A percentile compares a stretch with the other conserved stretches of the same genome.
Evolutionary conservation across 2,797 vertebrate species (phyloP).

Genomic region (Bryconaethiops microstoma): DNA sequence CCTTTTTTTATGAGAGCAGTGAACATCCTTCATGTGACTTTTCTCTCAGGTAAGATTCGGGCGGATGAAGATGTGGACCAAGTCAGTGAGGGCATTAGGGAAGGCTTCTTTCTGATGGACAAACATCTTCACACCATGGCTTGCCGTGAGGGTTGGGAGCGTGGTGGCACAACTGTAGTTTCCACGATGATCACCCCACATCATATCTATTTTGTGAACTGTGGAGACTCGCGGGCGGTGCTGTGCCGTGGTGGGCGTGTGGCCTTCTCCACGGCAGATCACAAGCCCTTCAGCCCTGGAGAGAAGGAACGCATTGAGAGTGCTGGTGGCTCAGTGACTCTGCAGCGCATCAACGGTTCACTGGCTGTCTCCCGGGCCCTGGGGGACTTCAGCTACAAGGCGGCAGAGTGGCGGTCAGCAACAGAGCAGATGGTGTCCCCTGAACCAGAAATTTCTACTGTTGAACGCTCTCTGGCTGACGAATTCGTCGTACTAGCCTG

Average conservation of each 20-base stretch:
- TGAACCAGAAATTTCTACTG: constrained; percentile 81
- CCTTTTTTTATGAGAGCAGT: background rate
- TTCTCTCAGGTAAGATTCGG: constrained; percentile 67
- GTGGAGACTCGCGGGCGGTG: constrained; percentile 80
- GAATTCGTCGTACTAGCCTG: constrained; percentile 86
- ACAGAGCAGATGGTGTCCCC: constrained; percentile 84
- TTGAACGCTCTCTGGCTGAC: constrained; percentile 77
- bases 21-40: background rate
- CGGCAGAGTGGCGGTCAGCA: constrained; percentile 75
- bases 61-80: constrained; percentile 71
- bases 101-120: constrained; percentile 79
- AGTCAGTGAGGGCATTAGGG: constrained; percentile 72
- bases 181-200: constrained; percentile 75
- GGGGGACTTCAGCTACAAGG: constrained; percentile 86
- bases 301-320: constrained; percentile 84
- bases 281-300: constrained; percentile 80
- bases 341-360: constrained; percentile 83
- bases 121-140: constrained; percentile 74
- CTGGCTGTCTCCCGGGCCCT: constrained; percentile 84
- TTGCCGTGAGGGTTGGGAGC: constrained; percentile 76
- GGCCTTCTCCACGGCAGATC: constrained; percentile 83
- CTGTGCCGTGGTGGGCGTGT: constrained; percentile 75
- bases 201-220: constrained; percentile 82
- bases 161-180: constrained; percentile 75
- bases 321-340: constrained; percentile 78